phyloP scores from a whole-genome alignment of 1,140 invertebrate species.

The Zaprionus davidi region DNA sequence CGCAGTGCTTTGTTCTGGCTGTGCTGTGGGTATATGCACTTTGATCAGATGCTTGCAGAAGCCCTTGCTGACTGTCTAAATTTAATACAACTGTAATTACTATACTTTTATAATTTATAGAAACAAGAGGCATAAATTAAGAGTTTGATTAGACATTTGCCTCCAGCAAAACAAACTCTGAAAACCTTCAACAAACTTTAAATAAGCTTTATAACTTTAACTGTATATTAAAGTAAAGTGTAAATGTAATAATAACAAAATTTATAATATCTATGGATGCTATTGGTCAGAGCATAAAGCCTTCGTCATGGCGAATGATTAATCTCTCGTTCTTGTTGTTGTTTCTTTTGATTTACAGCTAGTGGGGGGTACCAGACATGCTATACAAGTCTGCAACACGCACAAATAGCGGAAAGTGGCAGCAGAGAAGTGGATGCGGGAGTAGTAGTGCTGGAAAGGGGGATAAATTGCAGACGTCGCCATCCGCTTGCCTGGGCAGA shows the following conservation, averaged over 20 bases:
- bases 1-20: background rate
- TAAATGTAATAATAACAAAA: no score
- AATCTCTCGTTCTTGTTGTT: conserved; percentile 13
- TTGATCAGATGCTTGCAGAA: background rate
- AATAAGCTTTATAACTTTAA: background rate
- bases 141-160: no score
- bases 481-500: conserved; percentile 42
- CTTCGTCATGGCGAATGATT: conserved; percentile 7
- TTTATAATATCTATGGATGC: background rate
- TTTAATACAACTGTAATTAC: background rate
- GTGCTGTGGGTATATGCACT: background rate
- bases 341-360: conserved; percentile 65
- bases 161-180: no score
- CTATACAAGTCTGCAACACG: conserved; percentile 29
- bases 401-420: conserved; percentile 39
- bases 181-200: background rate
- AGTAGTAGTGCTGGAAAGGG: conserved; percentile 28
- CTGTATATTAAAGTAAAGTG: background rate
- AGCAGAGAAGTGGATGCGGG: background rate
- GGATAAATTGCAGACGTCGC: conserved; percentile 33
- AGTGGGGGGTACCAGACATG: conserved; percentile 55
- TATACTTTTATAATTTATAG: background rate
- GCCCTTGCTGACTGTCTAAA: background rate
- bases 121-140: no score
- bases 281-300: background rate